Base-by-base conservation (phyloP, 2,888 invertebrate genomes). In the Troides oblongomaculatus region DNA sequence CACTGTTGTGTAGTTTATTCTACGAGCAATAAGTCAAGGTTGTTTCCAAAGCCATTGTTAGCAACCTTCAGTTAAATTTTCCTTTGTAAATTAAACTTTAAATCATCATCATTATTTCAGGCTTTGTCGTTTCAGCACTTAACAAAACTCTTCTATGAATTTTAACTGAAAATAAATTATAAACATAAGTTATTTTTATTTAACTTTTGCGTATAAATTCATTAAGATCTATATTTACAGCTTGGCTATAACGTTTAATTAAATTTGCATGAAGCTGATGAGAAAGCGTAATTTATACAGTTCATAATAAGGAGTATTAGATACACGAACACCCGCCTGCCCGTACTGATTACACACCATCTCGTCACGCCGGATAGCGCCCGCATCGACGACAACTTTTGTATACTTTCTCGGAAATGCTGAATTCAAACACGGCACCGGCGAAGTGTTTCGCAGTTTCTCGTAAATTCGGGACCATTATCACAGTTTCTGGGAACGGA, bases 331-430 rank as follows among this genome's bases (percentile, higher is more conserved):
- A n/a, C 53, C 53, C 53, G n/a, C 53, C 53, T 18, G 8, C 53
- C 36, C 2, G 39, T 58, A 8, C 59, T 58, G 46, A 59, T 68
- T 63, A 30, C 21, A 60, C 63, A 64, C 53, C 68, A 68, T 50
- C 63, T 17, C 68, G 57, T 46, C 59, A 17, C 62, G 12, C 25
- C 23, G 23, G 21, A 58, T 23, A n/a, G 12, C 36, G 59, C 68
- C 68, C 68, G 68, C 68, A 68, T 68, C 63, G 30, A 1, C 30
- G 23, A 36, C 30, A 43, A 36, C 63, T 64, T 60, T 64, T 50
- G 60, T 63, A 64, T 36, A 53, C n/a, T 63, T 59, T 59, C 59
- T 7, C 12, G 50, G 59, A 59, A 64, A 68, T 36, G 30, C 53
- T 21, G 53, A 63, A 64, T 64, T 53, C 64, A 53, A 53, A 53